Conservation (phyloP, 2,888 invertebrate species). For the Strigamia crassipes region DNA sequence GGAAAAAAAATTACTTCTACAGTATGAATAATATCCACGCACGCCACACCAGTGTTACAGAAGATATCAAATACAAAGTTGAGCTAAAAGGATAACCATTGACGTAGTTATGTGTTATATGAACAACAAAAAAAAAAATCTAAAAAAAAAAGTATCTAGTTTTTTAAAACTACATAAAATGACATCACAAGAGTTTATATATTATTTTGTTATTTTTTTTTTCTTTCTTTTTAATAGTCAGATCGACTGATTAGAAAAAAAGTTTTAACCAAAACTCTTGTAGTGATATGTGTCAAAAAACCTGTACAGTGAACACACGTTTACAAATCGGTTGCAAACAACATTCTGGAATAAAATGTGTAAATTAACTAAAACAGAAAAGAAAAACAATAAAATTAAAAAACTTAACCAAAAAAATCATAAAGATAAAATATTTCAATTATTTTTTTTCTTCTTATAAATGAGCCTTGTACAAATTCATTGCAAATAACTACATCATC, state of each 20-base stretch:
- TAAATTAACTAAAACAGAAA: neutral
- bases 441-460: neutral
- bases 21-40: conserved; percentile 25
- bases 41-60: conserved; percentile 17
- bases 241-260: conserved; percentile 43
- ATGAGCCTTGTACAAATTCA: conserved; percentile 1
- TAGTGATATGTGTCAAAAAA: conserved; percentile 47
- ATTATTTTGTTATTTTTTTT: neutral
- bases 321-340: conserved; percentile 46
- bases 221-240: conserved; percentile 43
- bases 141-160: neutral
- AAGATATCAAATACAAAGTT: conserved; percentile 44
- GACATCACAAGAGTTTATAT: conserved; percentile 33
- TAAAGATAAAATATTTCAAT: neutral
- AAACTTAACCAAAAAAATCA: neutral
- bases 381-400: neutral
- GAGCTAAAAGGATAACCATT: conserved; percentile 46
- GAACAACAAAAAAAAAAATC: conserved; percentile 28
- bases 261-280: conserved; percentile 43
- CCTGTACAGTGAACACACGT: conserved; percentile 45
- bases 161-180: conserved; percentile 29
- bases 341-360: conserved; percentile 47
- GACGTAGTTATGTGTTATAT: conserved; percentile 19
- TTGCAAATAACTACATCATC: neutral
- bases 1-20: conserved; percentile 37